These are phyloP conservation scores for Tetragonisca angustula DNA, from an alignment of 2,888 invertebrate genomes.

Conservation along the genomic window DNA sequence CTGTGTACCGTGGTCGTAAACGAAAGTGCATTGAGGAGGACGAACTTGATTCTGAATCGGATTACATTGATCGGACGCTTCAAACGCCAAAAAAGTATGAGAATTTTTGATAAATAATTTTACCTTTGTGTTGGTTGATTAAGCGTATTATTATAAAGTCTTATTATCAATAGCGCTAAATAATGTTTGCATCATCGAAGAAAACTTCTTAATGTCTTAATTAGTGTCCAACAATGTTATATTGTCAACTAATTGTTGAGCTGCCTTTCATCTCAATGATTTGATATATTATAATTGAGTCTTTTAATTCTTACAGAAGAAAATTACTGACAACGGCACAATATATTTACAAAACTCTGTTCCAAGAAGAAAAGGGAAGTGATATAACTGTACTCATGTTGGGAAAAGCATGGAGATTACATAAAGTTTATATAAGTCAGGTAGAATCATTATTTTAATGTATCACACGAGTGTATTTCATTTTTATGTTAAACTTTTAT, in stretches of 20 bases:
- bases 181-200: constrained; percentile 5
- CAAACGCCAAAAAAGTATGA: constrained; percentile 88
- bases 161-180: not conserved
- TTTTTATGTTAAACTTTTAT: not conserved
- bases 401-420: constrained; percentile 90
- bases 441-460: constrained; percentile 63
- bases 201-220: constrained; percentile 17
- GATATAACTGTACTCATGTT: constrained; percentile 90
- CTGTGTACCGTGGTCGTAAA: constrained; percentile 84
- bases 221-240: not conserved
- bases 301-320: constrained; percentile 83
- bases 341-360: constrained; percentile 91
- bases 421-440: constrained; percentile 92
- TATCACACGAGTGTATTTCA: not conserved
- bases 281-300: not conserved
- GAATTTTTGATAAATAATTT: not conserved
- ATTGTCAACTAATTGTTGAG: constrained; percentile 21
- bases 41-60: constrained; percentile 84
- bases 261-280: not conserved
- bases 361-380: constrained; percentile 90
- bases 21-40: constrained; percentile 86
- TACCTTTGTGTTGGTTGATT: constrained; percentile 9
- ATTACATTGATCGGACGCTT: constrained; percentile 85
- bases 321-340: constrained; percentile 90
- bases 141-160: not conserved